Evolutionary conservation across 2,797 vertebrate genomes (phyloP).

Genomic region (Aldrovandia affinis): DNA sequence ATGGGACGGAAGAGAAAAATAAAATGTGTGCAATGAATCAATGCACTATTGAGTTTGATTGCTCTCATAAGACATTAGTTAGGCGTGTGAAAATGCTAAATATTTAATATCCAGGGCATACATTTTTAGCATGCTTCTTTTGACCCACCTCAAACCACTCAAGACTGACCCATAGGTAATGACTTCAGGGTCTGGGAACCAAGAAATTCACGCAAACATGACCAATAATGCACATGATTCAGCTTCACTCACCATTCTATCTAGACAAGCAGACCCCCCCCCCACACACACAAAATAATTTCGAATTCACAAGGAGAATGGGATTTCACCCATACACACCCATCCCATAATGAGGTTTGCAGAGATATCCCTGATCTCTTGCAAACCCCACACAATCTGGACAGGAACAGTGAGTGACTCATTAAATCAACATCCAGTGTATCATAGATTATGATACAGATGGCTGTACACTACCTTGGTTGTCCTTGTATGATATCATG

Average conservation of each 20-base stretch:
- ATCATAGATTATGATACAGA: not conserved
- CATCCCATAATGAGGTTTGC: not conserved
- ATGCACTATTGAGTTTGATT: not conserved
- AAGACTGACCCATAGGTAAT: not conserved
- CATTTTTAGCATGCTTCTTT: not conserved
- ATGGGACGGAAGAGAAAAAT: no score
- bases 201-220: not conserved
- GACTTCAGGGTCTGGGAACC: not conserved
- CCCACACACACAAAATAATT: not conserved
- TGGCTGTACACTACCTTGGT: not conserved
- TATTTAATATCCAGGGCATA: no score
- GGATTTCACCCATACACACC: not conserved
- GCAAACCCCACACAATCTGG: conserved; percentile 11
- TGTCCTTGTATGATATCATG: not conserved
- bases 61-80: not conserved
- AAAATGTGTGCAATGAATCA: no score
- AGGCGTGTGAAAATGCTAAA: no score
- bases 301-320: not conserved
- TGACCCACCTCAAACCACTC: not conserved
- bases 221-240: not conserved
- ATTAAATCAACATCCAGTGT: not conserved
- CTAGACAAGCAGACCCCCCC: not conserved
- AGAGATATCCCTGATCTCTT: not conserved
- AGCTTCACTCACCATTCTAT: not conserved
- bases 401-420: not conserved